Base-by-base conservation (phyloP, 2,888 invertebrate genomes). In the Teleiodes luculella region DNA sequence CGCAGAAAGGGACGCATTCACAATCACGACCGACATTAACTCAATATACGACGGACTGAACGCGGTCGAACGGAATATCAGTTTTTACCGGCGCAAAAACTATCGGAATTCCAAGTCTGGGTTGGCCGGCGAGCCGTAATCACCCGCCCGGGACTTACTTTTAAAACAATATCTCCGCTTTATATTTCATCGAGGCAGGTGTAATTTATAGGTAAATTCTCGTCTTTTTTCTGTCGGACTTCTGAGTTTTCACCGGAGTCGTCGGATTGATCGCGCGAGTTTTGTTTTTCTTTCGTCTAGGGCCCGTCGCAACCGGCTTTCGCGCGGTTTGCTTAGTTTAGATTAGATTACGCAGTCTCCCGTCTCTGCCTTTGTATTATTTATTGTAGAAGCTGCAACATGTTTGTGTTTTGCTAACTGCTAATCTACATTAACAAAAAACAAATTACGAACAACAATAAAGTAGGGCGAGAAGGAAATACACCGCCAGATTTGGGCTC, bases 51-150 rank as follows among this genome's bases (percentile, higher is more conserved):
- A 68, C 66, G 79, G 79, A 78, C 76, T 72, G 80, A 83, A 80
- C 81, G 80, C 80, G 80, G 80, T 71, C 84, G 80, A 79, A 83
- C 78, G 84, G 84, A 85, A 84, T 86, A 86, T 87, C 83, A 84
- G 81, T 86, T 88, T 88, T 88, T 87, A 85, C 80, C 66, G 80
- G 66, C 80, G 89, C 86, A 88, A 89, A 89, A 88, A 87, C 87
- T 87, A 84, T 87, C 66, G 86, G 87, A 83, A 88, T 89, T 84
- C 76, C 77, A 78, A 78, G 81, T 82, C 79, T 78, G 80, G 79
- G 83, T 77, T 80, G 78, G 81, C 78, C 72, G 78, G 72, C 65
- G 75, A 66, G 67, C 73, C 71, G 83, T 83, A 86, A 87, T 87
- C 86, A 83, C 77, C 70, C 76, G 78, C 71, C 60, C 67, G 82